Evolutionary conservation across 2,797 vertebrate species (phyloP), one percentile per base, ranked within the genome.

Genomic region (Neosalanx taihuensis): DNA sequence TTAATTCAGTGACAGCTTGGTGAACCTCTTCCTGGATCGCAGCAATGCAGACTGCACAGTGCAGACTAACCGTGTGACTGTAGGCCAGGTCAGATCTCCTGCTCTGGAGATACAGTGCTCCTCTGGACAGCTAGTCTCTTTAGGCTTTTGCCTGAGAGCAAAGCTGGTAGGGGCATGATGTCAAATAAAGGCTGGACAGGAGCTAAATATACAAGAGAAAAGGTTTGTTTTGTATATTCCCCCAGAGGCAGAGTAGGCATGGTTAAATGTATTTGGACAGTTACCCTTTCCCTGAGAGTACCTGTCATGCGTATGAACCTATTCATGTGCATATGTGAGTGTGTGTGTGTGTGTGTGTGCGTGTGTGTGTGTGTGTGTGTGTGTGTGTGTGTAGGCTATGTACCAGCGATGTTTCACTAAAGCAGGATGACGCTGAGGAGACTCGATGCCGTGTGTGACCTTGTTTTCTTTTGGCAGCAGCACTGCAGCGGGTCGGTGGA

Each of bases 391-490:
- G 56, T 37, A 20, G 1, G 51, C 30, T 26, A 26, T 26, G 1
- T 26, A 26, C 23, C 23, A 64, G 67, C 69, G 46, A 61, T 41
- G 49, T 35, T 9, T 13, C 37, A 53, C 20, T 58, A 12, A 70
- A 15, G 18, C 6, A 0, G 9, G 51, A 35, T 61, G 49, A 74
- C 79, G 9, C 29, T 74, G 63, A 18, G 5, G 57, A 37, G 69
- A 76, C 37, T 77, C 69, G 87, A 74, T 49, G 20, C 64, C 76
- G 64, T 72, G 51, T 81, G 62, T 89, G 82, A 87, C 82, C 72
- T 80, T 87, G 72, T 81, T 84, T 46, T 83, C 82, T 69, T 88
- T 71, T 89, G 69, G 51, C 78, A 46, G 41, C 85, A 91, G 87
- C 71, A 20, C 71, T 37, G 23, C 62, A 37, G 70, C 12, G 75